These are phyloP conservation scores for Euleptes europaea DNA, from an alignment of 2,113 vertebrate genomes.

Conservation along the genomic window DNA sequence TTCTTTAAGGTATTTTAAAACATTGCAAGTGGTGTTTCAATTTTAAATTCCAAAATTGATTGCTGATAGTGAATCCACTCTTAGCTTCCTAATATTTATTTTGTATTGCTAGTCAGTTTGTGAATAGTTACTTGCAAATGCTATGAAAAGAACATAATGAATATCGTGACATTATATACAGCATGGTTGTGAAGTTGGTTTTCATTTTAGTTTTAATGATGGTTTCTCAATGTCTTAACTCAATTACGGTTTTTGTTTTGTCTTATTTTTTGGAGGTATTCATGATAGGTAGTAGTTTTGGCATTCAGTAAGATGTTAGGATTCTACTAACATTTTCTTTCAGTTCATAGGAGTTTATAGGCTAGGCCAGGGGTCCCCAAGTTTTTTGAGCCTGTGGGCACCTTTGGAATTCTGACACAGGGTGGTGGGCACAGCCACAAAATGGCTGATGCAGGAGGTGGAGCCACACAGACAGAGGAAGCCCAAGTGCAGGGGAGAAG, in stretches of 20 bases:
- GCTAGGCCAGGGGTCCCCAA: neutral
- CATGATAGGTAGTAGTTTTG: neutral
- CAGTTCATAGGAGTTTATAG: neutral
- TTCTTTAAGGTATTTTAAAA: neutral
- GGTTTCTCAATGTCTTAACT: neutral
- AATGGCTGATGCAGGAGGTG: too few relatives aligned
- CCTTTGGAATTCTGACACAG: too few relatives aligned
- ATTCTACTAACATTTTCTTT: neutral
- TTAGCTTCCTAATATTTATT: neutral
- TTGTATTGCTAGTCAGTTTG: neutral
- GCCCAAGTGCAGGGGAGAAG: too few relatives aligned
- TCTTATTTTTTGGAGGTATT: neutral
- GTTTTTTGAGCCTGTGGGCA: too few relatives aligned
- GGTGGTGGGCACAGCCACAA: too few relatives aligned
- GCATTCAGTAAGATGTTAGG: neutral
- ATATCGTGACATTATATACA: neutral
- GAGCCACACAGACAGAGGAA: too few relatives aligned
- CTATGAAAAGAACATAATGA: neutral
- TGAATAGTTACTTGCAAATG: neutral
- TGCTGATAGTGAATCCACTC: neutral
- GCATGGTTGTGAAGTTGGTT: neutral
- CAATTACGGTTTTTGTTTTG: neutral
- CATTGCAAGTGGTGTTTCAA: neutral
- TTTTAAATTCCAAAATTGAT: constrained; percentile 1
- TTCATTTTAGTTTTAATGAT: constrained; percentile 1